Conservation (phyloP, 1,140 invertebrate species). For the Augochlora pura region DNA sequence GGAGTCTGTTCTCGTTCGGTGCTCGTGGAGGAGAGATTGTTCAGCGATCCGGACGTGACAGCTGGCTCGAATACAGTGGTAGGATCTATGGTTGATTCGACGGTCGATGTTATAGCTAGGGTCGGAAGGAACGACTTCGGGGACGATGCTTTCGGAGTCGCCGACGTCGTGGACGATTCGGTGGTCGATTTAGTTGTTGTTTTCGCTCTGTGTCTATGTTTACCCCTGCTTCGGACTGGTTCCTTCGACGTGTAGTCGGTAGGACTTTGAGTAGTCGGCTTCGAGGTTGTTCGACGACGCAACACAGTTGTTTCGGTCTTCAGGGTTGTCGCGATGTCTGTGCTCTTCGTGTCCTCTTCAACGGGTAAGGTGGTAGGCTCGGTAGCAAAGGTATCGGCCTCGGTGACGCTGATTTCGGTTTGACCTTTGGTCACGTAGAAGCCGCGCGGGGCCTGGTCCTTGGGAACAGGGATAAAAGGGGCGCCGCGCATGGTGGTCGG, state of each 20-base stretch:
- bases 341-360: not conserved
- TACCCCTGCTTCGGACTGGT: not conserved
- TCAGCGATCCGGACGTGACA: not conserved
- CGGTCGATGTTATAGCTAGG: not conserved
- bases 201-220: not conserved
- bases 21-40: not conserved
- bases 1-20: not conserved
- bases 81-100: not conserved
- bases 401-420: not conserved
- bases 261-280: not conserved
- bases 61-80: not conserved
- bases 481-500: conserved; percentile 58
- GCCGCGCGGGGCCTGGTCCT: conserved; percentile 44
- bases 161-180: not conserved
- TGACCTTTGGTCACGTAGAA: conserved; percentile 69
- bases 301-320: not conserved
- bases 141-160: not conserved
- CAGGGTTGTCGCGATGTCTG: no score
- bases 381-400: not conserved
- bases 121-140: not conserved
- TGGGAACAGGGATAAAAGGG: conserved; percentile 16
- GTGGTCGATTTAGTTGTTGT: no score
- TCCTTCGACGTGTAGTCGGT: not conserved
- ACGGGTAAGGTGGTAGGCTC: not conserved
- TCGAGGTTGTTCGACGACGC: not conserved